These are phyloP conservation scores for Nebria brevicollis DNA, from an alignment of 2,888 invertebrate genomes.

Conservation along the genomic window DNA sequence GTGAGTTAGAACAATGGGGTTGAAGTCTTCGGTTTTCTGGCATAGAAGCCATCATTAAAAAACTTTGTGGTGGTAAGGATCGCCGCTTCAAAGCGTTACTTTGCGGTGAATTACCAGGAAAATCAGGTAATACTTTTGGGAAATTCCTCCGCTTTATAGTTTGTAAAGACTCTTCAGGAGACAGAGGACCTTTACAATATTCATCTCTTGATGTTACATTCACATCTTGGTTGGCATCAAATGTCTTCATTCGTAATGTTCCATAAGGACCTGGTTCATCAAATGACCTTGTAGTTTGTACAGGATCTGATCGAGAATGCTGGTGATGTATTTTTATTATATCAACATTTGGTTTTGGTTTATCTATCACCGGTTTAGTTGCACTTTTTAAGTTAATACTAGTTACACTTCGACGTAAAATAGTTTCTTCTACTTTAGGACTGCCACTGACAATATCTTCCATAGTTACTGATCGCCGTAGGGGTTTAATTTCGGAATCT, in stretches of 20 bases:
- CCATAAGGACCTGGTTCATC: slow-evolving; percentile 48
- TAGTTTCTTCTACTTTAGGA: slow-evolving; percentile 50
- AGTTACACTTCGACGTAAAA: slow-evolving; percentile 56
- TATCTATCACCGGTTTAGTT: slow-evolving; percentile 48
- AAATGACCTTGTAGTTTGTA: slow-evolving; percentile 63
- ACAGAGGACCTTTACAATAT: slow-evolving; percentile 62
- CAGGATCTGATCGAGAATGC: slow-evolving; percentile 76
- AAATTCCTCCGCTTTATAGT: slow-evolving; percentile 82
- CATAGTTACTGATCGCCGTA: slow-evolving; percentile 64
- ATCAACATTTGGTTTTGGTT: slow-evolving; percentile 57
- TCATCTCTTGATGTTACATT: slow-evolving; percentile 82
- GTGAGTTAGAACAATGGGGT: slow-evolving; percentile 57
- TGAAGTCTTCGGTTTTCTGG: slow-evolving; percentile 55
- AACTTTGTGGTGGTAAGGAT: slow-evolving; percentile 70
- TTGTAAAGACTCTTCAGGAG: slow-evolving; percentile 76
- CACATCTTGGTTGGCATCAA: slow-evolving; percentile 67
- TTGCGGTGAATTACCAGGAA: slow-evolving; percentile 63
- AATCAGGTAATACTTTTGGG: slow-evolving; percentile 87
- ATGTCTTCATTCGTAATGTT: slow-evolving; percentile 59
- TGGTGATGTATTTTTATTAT: slow-evolving; percentile 69
- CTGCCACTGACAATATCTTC: slow-evolving; percentile 58
- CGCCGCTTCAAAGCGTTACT: slow-evolving; percentile 66
- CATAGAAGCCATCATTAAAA: slow-evolving; percentile 53
- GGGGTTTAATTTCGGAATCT: slow-evolving; percentile 53
- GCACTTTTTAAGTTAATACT: slow-evolving; percentile 58